Evolutionary conservation across 2,797 vertebrate genomes (phyloP).

Genomic region (Knipowitschia caucasica): DNA sequence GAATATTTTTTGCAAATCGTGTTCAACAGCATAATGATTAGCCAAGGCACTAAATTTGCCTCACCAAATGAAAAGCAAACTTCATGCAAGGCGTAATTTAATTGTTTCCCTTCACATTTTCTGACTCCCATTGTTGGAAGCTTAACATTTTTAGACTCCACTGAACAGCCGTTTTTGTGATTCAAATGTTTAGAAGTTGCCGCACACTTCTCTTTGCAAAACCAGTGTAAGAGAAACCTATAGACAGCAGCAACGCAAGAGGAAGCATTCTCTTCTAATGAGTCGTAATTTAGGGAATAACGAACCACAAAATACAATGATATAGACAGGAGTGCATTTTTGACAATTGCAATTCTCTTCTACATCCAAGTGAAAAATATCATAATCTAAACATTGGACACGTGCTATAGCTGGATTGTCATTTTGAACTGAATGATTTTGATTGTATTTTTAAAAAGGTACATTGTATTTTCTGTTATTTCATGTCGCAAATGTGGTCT

Average conservation of each 20-base stretch:
- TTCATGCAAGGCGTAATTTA: slow-evolving; percentile 86
- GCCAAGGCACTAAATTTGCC: slow-evolving; percentile 82
- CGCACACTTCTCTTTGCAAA: slow-evolving; percentile 53
- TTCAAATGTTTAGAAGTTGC: slow-evolving; percentile 69
- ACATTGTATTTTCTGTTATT: neutral
- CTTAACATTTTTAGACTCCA: slow-evolving; percentile 79
- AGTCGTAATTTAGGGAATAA: slow-evolving; percentile 25
- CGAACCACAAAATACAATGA: slow-evolving; percentile 11
- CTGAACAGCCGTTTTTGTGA: slow-evolving; percentile 73
- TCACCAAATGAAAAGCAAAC: slow-evolving; percentile 88
- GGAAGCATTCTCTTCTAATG: slow-evolving; percentile 30
- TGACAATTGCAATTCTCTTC: neutral
- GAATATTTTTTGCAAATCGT: slow-evolving; percentile 86
- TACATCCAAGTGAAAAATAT: neutral
- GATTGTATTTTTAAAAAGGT: neutral
- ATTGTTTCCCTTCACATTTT: slow-evolving; percentile 86
- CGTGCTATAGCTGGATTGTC: too few species aligned
- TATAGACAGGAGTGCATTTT: neutral
- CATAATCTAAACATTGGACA: too few species aligned
- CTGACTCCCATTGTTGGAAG: slow-evolving; percentile 81
- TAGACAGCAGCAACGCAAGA: slow-evolving; percentile 42
- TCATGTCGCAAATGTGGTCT: slow-evolving; percentile 32
- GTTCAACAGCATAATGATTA: slow-evolving; percentile 87
- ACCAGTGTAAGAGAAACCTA: slow-evolving; percentile 47
- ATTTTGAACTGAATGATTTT: neutral